A percentile compares a stretch with the other conserved stretches of the same genome.
phyloP scores from a whole-genome alignment of 2,888 invertebrate species.

The Cephus runcator region DNA sequence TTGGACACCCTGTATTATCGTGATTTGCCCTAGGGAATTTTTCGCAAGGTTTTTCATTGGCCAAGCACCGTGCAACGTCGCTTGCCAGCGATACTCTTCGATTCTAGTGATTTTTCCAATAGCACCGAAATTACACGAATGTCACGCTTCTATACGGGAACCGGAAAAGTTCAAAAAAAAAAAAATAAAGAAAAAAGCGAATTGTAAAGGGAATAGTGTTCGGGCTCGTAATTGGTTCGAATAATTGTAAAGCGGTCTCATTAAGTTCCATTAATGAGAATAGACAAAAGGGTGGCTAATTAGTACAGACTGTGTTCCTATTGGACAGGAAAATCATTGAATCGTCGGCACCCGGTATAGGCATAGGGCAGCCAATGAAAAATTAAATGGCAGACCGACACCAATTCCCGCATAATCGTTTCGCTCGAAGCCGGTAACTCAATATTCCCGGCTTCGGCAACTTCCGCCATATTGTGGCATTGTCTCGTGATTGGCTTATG shows the following conservation, averaged over 20 bases:
- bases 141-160: neutral
- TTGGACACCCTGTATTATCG: neutral
- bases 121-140: neutral
- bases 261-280: neutral
- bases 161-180: neutral
- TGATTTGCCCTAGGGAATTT: neutral
- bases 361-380: neutral
- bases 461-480: conserved; percentile 12
- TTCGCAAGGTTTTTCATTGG: neutral
- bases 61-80: neutral
- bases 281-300: neutral
- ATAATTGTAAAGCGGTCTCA: neutral
- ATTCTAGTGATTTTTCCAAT: neutral
- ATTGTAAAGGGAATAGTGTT: neutral
- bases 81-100: neutral
- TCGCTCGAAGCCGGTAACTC: conserved; percentile 2
- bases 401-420: conserved; percentile 6
- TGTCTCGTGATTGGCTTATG: conserved; percentile 13
- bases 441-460: conserved; percentile 9
- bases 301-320: neutral
- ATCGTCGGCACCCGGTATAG: neutral
- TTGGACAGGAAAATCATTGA: neutral
- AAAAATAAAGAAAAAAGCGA: neutral
- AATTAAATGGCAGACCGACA: conserved; percentile 1
- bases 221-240: neutral